Conservation (phyloP, 2,113 vertebrate species). For the Cavia aperea region DNA sequence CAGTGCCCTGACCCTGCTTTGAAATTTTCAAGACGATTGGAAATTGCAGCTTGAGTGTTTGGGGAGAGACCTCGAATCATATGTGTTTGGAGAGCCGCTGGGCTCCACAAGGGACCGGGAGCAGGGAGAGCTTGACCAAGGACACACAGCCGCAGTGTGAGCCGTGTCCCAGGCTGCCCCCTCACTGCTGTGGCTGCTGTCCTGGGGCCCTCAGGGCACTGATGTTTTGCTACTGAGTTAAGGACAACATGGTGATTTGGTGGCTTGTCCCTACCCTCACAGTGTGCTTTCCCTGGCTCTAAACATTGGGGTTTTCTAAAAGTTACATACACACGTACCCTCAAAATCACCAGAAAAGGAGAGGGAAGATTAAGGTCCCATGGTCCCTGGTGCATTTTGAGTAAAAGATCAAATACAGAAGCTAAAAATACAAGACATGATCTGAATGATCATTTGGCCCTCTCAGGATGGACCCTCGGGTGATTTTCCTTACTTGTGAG, state of each 20-base stretch:
- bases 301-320: neutral
- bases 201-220: fast-evolving
- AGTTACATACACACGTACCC: neutral
- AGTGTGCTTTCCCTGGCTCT: neutral
- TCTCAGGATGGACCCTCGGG: neutral
- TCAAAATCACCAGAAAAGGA: neutral
- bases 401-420: neutral
- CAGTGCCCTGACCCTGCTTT: neutral
- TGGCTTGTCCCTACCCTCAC: too few species aligned
- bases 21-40: neutral
- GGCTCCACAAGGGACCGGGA: neutral
- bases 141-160: fast-evolving
- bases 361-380: neutral
- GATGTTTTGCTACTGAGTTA: neutral
- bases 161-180: too few species aligned
- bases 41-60: too few species aligned
- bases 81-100: neutral
- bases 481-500: neutral
- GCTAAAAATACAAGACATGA: neutral
- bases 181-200: neutral
- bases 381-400: neutral
- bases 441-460: neutral
- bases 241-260: fast-evolving
- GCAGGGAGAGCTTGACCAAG: fast-evolving
- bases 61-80: neutral